A percentile compares a stretch with the other conserved stretches of the same genome.
These are phyloP conservation scores for Drosophila novamexicana DNA, from an alignment of 1,140 invertebrate species.

Conservation along the genomic window DNA sequence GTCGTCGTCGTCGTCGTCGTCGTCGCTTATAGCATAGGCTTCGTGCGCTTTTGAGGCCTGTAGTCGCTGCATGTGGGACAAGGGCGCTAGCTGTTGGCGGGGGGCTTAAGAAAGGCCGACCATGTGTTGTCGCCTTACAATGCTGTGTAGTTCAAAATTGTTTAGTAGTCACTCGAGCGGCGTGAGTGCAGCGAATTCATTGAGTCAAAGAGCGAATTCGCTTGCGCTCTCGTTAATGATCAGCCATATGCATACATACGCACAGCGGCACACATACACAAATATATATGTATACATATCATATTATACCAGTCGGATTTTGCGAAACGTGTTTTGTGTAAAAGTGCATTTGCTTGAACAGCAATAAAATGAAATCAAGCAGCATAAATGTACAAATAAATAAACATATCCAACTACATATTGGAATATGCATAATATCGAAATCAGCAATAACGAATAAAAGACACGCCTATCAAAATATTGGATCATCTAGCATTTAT, in stretches of 20 bases:
- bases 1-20: constrained; percentile 22
- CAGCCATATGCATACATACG: constrained; percentile 7
- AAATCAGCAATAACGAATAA: too few species aligned
- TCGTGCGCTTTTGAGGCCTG: constrained; percentile 43
- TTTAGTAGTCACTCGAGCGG: constrained; percentile 29
- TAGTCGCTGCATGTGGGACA: constrained; percentile 40
- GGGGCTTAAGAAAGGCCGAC: constrained; percentile 35
- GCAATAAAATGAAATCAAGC: neutral
- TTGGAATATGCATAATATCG: too few species aligned
- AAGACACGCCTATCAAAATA: neutral
- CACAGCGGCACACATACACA: constrained; percentile 10
- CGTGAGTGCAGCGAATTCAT: constrained; percentile 36
- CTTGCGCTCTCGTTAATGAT: constrained; percentile 31
- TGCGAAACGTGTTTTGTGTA: constrained; percentile 19
- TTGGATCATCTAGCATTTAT: neutral
- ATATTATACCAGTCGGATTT: constrained; percentile 19
- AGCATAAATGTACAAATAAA: neutral
- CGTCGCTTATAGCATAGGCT: constrained; percentile 53
- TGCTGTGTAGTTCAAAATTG: constrained; percentile 37
- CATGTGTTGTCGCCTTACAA: constrained; percentile 54
- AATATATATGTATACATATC: constrained; percentile 23
- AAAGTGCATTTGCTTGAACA: neutral
- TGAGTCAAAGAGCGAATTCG: constrained; percentile 50
- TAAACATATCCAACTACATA: neutral
- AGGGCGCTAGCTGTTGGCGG: constrained; percentile 29